A percentile compares a stretch with the other conserved stretches of the same genome.
Conservation (phyloP, 1,140 invertebrate species). For the Coenobita brevimanus region DNA sequence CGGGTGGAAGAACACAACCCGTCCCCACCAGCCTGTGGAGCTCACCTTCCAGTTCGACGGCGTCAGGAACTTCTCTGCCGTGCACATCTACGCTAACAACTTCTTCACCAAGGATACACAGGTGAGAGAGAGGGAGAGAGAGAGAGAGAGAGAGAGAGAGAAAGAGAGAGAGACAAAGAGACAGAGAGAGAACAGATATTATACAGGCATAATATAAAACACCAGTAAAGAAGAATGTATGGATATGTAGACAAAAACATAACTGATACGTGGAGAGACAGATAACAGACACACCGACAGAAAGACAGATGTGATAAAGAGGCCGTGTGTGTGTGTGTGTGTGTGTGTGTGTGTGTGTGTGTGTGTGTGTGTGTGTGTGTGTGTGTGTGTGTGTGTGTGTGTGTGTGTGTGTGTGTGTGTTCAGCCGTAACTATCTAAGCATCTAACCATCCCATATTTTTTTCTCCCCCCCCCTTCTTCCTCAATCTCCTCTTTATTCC, state of each 20-base stretch:
- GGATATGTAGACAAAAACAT: too few species aligned
- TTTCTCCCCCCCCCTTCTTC: not conserved
- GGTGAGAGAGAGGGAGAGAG: conserved; percentile 73
- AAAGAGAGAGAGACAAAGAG: too few species aligned
- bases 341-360: too few species aligned
- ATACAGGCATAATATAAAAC: too few species aligned
- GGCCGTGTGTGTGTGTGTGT: too few species aligned
- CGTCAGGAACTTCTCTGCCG: conserved; percentile 83
- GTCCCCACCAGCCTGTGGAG: conserved; percentile 77
- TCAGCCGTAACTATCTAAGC: not conserved
- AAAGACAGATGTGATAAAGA: too few species aligned
- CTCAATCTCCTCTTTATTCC: not conserved
- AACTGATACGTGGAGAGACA: too few species aligned
- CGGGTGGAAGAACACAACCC: conserved; percentile 84
- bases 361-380: not conserved
- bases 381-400: not conserved
- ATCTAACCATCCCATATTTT: not conserved
- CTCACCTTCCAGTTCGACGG: conserved; percentile 85
- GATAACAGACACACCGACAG: too few species aligned
- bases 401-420: too few species aligned
- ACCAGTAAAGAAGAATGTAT: too few species aligned
- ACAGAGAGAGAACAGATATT: too few species aligned
- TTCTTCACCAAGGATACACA: conserved; percentile 87
- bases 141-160: too few species aligned
- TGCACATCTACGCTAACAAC: conserved; percentile 85